These are phyloP conservation scores for Oryctes rhinoceros DNA, from an alignment of 1,140 invertebrate species.

Conservation along the genomic window DNA sequence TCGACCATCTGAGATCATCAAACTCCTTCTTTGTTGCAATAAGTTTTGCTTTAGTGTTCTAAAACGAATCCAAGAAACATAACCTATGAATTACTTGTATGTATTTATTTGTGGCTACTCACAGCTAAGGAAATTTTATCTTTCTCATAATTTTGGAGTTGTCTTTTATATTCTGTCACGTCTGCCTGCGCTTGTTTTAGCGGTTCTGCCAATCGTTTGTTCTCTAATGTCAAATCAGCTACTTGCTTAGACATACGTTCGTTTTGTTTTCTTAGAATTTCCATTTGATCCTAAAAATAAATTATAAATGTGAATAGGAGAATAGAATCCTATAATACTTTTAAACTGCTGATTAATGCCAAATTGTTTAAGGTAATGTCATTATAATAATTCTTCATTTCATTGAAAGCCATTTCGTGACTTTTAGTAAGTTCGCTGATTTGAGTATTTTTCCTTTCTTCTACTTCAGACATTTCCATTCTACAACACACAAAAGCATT, in stretches of 20 bases:
- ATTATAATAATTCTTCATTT: conserved; percentile 94
- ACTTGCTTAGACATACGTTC: conserved; percentile 78
- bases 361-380: conserved; percentile 93
- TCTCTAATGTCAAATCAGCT: conserved; percentile 71
- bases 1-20: conserved; percentile 78
- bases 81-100: background rate
- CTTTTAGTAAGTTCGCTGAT: conserved; percentile 81
- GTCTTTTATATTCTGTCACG: conserved; percentile 73
- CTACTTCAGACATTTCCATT: conserved; percentile 84
- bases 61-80: conserved; percentile 51
- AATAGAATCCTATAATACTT: conserved; percentile 62
- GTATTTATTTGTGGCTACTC: conserved; percentile 28
- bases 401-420: conserved; percentile 84
- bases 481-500: conserved; percentile 51
- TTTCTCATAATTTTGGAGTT: conserved; percentile 82
- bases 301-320: conserved; percentile 59
- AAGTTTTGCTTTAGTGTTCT: conserved; percentile 72
- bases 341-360: conserved; percentile 80
- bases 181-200: conserved; percentile 75
- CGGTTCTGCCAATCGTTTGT: conserved; percentile 76
- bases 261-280: conserved; percentile 81
- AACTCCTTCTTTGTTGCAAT: conserved; percentile 72
- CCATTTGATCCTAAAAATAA: conserved; percentile 74
- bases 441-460: conserved; percentile 89
- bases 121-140: conserved; percentile 74